Base-by-base conservation (phyloP, 2,888 invertebrate species). In the Arrhopalites spinosus region DNA sequence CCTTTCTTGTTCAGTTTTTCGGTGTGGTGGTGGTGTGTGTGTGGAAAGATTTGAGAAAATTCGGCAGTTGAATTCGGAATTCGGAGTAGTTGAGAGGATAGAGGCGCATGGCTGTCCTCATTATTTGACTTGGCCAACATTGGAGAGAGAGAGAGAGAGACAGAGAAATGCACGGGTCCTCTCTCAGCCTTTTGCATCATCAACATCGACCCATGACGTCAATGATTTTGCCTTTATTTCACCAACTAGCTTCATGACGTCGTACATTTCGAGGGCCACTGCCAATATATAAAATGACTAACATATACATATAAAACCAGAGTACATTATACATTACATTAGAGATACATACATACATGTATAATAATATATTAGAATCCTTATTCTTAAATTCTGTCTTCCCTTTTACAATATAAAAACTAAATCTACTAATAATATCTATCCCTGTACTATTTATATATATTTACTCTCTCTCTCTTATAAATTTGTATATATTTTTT, bases 131-230 rank as follows among this genome's bases (percentile, higher is more conserved):
- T 68, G 69, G 74, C 43, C 66, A 59, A 71, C 59, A 64, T 53
- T 13, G 50, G 63, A 61, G 45, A 36, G 68, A 43, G 64, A 64
- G 17, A n/a, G 15, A 36, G 64, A n/a, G 17, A 30, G 30, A 66
- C 59, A 59, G 59, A 59, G 20, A 76, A 76, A 76, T 69, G 68
- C 76, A 76, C 76, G 76, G 73, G 76, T 63, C 66, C 66, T 70
- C 61, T 73, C 63, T 73, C 63, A 66, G 63, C 76, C 71, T 71
- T 73, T 73, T 76, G 79, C 79, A 79, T 73, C 78, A 79, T 73
- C 78, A 78, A 78, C 77, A 79, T 78, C 79, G 79, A 79, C 78
- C 79, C 78, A 74, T 79, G 79, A 79, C 79, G 79, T 79, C 79
- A 79, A 79, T 78, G 74, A 72, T 79, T 67, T 74, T 71, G 59